phyloP scores from a whole-genome alignment of 2,113 vertebrate genomes.

The Loxodonta africana region DNA sequence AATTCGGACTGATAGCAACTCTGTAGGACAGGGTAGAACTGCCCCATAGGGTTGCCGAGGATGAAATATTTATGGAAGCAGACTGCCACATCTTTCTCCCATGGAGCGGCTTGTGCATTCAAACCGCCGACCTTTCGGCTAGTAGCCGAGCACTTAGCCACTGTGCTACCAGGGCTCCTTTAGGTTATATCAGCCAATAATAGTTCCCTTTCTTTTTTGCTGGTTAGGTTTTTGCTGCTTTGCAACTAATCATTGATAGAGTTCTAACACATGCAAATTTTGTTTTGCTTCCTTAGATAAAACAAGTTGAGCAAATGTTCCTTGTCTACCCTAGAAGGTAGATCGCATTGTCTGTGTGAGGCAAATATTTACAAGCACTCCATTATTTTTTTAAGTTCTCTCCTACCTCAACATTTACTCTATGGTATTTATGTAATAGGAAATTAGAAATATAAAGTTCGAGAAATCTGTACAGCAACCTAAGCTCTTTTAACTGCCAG shows the following conservation, averaged over 20 bases:
- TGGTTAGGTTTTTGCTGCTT: constrained; percentile 11
- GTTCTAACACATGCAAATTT: constrained; percentile 16
- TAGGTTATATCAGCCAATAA: background rate
- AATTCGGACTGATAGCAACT: too few relatives aligned
- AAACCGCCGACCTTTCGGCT: too few relatives aligned
- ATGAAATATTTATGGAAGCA: too few relatives aligned
- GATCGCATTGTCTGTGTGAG: background rate
- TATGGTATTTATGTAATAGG: background rate
- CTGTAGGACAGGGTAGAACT: too few relatives aligned
- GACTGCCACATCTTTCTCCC: too few relatives aligned
- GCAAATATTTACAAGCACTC: background rate
- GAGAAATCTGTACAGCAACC: background rate
- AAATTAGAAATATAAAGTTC: constrained; percentile 7
- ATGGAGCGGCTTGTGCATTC: too few relatives aligned
- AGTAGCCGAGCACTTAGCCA: too few relatives aligned
- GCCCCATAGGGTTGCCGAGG: too few relatives aligned
- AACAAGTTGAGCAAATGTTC: background rate
- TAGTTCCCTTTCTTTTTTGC: background rate
- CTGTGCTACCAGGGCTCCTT: too few relatives aligned
- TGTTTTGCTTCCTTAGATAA: constrained; percentile 46
- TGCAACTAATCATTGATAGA: background rate
- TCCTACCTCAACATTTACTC: background rate
- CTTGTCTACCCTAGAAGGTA: background rate
- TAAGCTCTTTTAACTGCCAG: background rate
- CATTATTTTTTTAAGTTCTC: background rate